Base-by-base conservation (phyloP, 2,888 invertebrate species). In the Flabesymbios commensalis region DNA sequence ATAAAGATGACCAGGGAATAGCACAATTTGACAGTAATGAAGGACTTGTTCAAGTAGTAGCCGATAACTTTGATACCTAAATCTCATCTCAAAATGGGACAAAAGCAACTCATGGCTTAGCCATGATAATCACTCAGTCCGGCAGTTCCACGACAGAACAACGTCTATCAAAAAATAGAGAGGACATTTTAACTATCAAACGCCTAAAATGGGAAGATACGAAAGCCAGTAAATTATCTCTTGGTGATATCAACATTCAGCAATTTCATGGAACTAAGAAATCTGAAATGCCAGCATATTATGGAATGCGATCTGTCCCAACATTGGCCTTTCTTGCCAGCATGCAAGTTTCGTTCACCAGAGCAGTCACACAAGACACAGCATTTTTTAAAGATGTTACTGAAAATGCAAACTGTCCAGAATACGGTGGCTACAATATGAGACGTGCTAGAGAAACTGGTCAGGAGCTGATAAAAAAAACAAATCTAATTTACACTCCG, bases 361-460 rank as follows among this genome's bases (percentile, higher is more conserved):
- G 39, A n/a, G n/a, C n/a, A n/a, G n/a, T n/a, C n/a, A n/a, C n/a
- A n/a, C 17, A 24, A n/a, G 49, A 65, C 59, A 39, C 45, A 10
- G 3, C 19, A 3, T 69, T 70, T 49, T 19, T 69, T n/a, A 28
- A 57, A 57, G 52, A 48, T 43, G 33, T 59, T 5, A 41, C 28
- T 22, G 31, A 26, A 7, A 22, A 26, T n/a, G 22, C 45, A 5
- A 33, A 31, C 31, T 28, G 32, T 36, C 54, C 64, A 33, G 59
- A 68, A 48, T 68, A 42, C 45, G 43, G 51, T 57, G 67, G 67
- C 7, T 68, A 14, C 57, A 68, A 68, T 29, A 68, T 62, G 3
- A 45, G 43, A 29, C 49, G 56, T 7, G n/a, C 54, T 24, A 22
- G 62, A 32, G 60, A 60, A 31, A 47, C 45, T 54, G 67, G 58